phyloP scores from a whole-genome alignment of 1,140 invertebrate species.

The Mesaphorura yosii region DNA sequence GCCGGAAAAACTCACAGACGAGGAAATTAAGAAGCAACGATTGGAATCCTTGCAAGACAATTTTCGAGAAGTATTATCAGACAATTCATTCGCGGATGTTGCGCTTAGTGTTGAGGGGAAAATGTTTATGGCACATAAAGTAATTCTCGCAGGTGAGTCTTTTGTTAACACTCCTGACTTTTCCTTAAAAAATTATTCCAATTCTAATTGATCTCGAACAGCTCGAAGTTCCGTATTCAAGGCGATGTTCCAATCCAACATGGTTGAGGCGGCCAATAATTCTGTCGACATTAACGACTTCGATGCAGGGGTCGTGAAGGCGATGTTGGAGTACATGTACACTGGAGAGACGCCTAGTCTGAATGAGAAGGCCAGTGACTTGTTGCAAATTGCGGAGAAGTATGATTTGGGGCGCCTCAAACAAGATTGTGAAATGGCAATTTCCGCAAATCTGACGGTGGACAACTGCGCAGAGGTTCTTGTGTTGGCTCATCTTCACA shows the following conservation, averaged over 20 bases:
- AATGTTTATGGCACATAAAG: slow-evolving; percentile 28
- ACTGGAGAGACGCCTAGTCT: slow-evolving; percentile 22
- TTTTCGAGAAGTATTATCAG: slow-evolving; percentile 14
- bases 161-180: neutral
- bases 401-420: slow-evolving; percentile 27
- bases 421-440: slow-evolving; percentile 28
- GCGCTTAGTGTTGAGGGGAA: slow-evolving; percentile 10
- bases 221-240: slow-evolving; percentile 26
- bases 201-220: slow-evolving; percentile 1
- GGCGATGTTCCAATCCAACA: slow-evolving; percentile 20
- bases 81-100: slow-evolving; percentile 19
- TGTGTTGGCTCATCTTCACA: slow-evolving; percentile 29
- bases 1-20: slow-evolving; percentile 4
- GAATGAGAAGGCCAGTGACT: slow-evolving; percentile 23
- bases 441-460: slow-evolving; percentile 22
- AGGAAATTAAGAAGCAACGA: slow-evolving; percentile 14
- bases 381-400: slow-evolving; percentile 30
- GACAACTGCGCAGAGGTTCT: slow-evolving; percentile 28
- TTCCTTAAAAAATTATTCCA: neutral
- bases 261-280: slow-evolving; percentile 17
- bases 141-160: slow-evolving; percentile 23
- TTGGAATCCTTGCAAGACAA: slow-evolving; percentile 14
- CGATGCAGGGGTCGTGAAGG: slow-evolving; percentile 29
- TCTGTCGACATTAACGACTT: slow-evolving; percentile 28
- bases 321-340: slow-evolving; percentile 30